phyloP scores from a whole-genome alignment of 2,113 vertebrate species.

The Corvus cornix region DNA sequence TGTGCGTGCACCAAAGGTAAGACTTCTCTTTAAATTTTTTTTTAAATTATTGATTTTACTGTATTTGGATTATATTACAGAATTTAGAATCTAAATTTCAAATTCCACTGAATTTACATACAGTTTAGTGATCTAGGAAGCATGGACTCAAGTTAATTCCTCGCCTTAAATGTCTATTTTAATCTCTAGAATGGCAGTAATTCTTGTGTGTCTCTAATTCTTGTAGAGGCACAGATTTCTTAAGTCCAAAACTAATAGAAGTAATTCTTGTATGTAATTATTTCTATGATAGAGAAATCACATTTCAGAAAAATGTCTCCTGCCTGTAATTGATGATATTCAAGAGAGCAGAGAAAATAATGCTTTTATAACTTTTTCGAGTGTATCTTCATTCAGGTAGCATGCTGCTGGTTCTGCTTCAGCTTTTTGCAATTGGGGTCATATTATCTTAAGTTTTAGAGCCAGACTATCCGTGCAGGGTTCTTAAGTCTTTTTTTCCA shows the following conservation, averaged over 20 bases:
- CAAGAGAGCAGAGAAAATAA: background rate
- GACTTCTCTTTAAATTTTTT: background rate
- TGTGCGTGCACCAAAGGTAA: slow-evolving; percentile 99
- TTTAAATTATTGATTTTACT: background rate
- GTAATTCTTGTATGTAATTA: background rate
- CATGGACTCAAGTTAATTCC: background rate
- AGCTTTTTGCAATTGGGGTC: background rate
- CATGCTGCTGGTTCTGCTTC: background rate
- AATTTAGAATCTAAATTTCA: background rate
- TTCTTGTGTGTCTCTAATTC: background rate
- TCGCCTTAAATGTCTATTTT: background rate
- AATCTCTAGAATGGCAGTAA: background rate
- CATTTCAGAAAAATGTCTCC: background rate
- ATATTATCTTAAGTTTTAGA: background rate
- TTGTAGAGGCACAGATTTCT: background rate
- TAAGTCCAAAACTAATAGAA: background rate
- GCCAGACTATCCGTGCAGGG: background rate
- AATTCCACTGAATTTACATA: background rate
- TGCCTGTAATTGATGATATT: background rate
- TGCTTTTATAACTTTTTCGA: background rate
- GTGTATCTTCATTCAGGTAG: background rate
- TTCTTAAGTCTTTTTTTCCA: background rate
- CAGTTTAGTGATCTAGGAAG: background rate
- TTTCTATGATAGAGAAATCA: background rate
- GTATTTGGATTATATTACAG: background rate